Conservation (phyloP, 2,888 invertebrate genomes). For the Lepeophtheirus nordmannii region DNA sequence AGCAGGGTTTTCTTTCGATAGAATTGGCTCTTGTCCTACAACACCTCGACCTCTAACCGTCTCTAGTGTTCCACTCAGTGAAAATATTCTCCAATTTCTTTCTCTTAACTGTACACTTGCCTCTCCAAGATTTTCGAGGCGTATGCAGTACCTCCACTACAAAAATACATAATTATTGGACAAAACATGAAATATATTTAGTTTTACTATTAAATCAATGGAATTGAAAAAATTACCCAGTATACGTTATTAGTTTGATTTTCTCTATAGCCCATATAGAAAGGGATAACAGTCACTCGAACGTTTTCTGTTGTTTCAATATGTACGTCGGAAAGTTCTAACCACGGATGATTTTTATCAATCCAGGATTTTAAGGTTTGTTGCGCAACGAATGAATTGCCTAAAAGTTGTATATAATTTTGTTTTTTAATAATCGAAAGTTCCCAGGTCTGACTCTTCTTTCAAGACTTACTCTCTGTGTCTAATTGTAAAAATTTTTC, state of each 20-base stretch:
- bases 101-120: constrained; percentile 80
- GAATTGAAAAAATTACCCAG: constrained; percentile 48
- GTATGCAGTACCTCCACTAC: constrained; percentile 92
- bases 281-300: constrained; percentile 92
- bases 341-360: constrained; percentile 91
- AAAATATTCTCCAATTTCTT: constrained; percentile 96
- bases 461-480: background rate
- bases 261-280: constrained; percentile 88
- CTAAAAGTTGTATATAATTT: constrained; percentile 34
- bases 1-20: constrained; percentile 71
- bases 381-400: constrained; percentile 71
- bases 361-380: constrained; percentile 89
- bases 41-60: constrained; percentile 80
- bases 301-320: constrained; percentile 92
- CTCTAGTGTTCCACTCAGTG: constrained; percentile 67
- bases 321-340: constrained; percentile 89
- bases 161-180: constrained; percentile 30
- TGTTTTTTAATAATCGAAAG: background rate
- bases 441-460: background rate
- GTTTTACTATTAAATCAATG: background rate
- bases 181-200: background rate
- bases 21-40: constrained; percentile 90
- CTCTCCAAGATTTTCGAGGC: constrained; percentile 81
- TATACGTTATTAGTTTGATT: constrained; percentile 57
- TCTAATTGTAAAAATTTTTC: constrained; percentile 71